A percentile compares a stretch with the other conserved stretches of the same genome.
Evolutionary conservation across 2,113 vertebrate species (phyloP).

Genomic region (Spermophilus dauricus): DNA sequence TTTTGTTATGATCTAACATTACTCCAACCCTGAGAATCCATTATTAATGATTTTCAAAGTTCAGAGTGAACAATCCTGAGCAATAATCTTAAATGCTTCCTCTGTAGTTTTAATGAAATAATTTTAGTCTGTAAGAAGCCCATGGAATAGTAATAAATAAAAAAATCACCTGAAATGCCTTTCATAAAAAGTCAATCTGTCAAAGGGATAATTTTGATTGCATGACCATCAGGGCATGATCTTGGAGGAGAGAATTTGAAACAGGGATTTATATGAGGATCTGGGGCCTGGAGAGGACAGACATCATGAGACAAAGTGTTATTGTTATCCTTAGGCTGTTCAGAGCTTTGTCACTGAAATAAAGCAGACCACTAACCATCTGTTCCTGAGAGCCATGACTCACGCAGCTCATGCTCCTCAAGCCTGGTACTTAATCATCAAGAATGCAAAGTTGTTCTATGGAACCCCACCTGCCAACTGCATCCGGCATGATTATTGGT

Average conservation of each 20-base stretch:
- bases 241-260: background rate
- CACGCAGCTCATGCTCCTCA: constrained; percentile 40
- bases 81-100: background rate
- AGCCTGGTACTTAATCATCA: constrained; percentile 50
- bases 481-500: background rate
- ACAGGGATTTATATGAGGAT: background rate
- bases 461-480: background rate
- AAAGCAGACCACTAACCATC: constrained; percentile 59
- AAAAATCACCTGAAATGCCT: background rate
- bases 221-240: background rate
- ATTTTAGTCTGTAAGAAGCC: background rate
- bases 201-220: background rate
- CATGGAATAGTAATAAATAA: background rate
- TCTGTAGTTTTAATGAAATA: background rate
- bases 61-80: background rate
- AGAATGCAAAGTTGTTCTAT: background rate
- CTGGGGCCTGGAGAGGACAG: background rate
- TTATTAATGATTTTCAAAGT: constrained; percentile 4
- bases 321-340: constrained; percentile 8
- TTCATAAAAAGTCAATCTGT: background rate
- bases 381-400: constrained; percentile 49
- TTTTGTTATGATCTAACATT: background rate
- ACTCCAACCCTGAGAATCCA: background rate
- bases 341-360: constrained; percentile 56
- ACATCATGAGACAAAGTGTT: constrained; percentile 30